Conservation (phyloP, 2,113 vertebrate genomes). For the Turdus rufiventris region DNA sequence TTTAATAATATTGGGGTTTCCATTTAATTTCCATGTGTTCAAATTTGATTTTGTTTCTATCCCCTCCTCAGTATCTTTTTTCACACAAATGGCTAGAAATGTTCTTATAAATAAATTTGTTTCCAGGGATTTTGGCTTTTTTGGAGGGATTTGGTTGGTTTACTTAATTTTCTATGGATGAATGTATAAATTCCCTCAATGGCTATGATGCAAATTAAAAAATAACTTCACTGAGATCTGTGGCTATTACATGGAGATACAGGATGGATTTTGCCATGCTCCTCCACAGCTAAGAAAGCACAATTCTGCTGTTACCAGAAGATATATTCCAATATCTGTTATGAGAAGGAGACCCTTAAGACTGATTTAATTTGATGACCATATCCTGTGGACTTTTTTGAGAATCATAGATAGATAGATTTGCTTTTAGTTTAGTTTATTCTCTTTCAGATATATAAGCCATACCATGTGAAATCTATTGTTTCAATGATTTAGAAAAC, state of each 20-base stretch:
- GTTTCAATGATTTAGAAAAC: background rate
- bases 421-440: background rate
- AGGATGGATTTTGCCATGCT: background rate
- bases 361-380: background rate
- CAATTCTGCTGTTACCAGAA: background rate
- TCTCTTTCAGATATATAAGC: background rate
- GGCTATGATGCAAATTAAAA: background rate
- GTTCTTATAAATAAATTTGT: background rate
- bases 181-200: background rate
- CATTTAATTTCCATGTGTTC: background rate
- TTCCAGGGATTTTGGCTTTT: background rate
- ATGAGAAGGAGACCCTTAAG: background rate
- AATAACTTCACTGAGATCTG: background rate
- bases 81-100: background rate
- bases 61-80: background rate
- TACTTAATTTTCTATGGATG: background rate
- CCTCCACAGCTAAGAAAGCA: background rate
- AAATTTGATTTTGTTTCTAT: background rate
- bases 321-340: background rate
- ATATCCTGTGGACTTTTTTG: background rate
- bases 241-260: background rate
- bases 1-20: background rate
- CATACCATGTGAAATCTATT: background rate
- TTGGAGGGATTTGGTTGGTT: fast-evolving
- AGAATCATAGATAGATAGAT: background rate